Evolutionary conservation across 1,140 invertebrate species (phyloP), one percentile per base, ranked within the genome.

Genomic region (Adelges cooleyi): DNA sequence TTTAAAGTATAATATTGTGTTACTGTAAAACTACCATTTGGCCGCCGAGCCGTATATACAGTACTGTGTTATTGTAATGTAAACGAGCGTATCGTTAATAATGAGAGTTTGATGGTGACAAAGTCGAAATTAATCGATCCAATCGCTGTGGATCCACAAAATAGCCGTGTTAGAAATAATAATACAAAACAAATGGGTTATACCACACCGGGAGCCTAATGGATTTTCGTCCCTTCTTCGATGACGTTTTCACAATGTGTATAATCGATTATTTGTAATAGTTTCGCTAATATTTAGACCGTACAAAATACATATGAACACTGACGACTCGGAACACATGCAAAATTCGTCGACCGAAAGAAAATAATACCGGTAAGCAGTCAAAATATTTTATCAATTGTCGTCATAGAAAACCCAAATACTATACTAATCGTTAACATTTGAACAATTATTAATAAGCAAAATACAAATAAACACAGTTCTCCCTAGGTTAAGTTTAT

Each of bases 111-210:
- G 54, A 59, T 59, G 27, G 42, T 59, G 54, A 59, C 23, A 44
- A 59, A 59, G 54, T 59, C n/a, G 36, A 59, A 59, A 42, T 59
- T 59, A 42, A 59, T 59, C 54, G 54, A 59, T 59, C 18, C 38
- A 59, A 10, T 44, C 20, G 27, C 38, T 44, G 22, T 25, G 36
- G 38, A 59, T 59, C 54, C 27, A 59, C 40, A 44, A 59, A 42
- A 59, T 59, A 44, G 54, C 27, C 42, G 40, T 44, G 29, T 23
- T 54, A 59, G 22, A 59, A 59, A 40, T 51, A 44, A 44, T 56
- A 46, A 44, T 46, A 44, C 54, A 44, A 59, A 44, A 59, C 40
- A 59, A 59, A 59, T 59, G 38, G 54, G 54, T 59, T 59, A 59
- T 27, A 44, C 38, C n/a, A 59, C 27, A 27, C 54, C 15, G 40